Percentiles rank a stretch among this genome's conserved stretches.
These are phyloP conservation scores for Electrona antarctica DNA, from an alignment of 2,113 vertebrate genomes.

Conservation along the genomic window DNA sequence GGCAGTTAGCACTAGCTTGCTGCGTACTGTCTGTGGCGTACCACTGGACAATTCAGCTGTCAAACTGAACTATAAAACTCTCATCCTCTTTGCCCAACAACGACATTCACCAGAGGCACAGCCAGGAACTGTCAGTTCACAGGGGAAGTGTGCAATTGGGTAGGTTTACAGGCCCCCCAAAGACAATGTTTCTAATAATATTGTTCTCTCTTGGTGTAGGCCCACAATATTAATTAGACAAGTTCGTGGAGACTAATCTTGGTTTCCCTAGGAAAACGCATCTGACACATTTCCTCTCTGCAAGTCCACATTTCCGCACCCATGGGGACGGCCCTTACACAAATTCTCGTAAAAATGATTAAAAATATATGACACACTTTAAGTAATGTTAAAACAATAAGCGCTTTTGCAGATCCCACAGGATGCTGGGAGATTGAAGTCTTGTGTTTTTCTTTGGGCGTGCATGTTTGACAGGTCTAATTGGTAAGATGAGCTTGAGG, in stretches of 20 bases:
- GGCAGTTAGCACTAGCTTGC: slow-evolving; percentile 40
- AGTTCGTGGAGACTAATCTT: slow-evolving; percentile 70
- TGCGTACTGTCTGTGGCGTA: slow-evolving; percentile 36
- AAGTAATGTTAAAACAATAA: slow-evolving; percentile 79
- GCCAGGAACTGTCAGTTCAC: slow-evolving; percentile 53
- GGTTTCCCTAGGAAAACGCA: slow-evolving; percentile 68
- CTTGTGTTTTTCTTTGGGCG: slow-evolving; percentile 47
- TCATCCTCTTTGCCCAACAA: slow-evolving; percentile 22
- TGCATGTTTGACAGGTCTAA: slow-evolving; percentile 67
- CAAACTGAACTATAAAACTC: slow-evolving; percentile 37
- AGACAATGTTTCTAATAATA: slow-evolving; percentile 69
- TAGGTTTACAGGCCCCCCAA: slow-evolving; percentile 54
- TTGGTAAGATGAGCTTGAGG: slow-evolving; percentile 73
- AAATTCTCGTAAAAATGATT: slow-evolving; percentile 71
- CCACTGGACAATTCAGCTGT: slow-evolving; percentile 39
- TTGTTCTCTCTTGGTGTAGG: slow-evolving; percentile 62
- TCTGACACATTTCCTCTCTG: slow-evolving; percentile 67
- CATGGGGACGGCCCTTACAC: slow-evolving; percentile 52
- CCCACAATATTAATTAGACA: slow-evolving; percentile 76
- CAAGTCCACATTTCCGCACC: slow-evolving; percentile 47
- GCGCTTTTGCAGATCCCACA: slow-evolving; percentile 62
- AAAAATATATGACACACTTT: slow-evolving; percentile 76
- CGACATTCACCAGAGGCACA: slow-evolving; percentile 3
- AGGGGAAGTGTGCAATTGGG: slow-evolving; percentile 47
- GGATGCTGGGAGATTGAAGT: slow-evolving; percentile 58